phyloP scores from a whole-genome alignment of 1,140 invertebrate species.

The Atta texana region DNA sequence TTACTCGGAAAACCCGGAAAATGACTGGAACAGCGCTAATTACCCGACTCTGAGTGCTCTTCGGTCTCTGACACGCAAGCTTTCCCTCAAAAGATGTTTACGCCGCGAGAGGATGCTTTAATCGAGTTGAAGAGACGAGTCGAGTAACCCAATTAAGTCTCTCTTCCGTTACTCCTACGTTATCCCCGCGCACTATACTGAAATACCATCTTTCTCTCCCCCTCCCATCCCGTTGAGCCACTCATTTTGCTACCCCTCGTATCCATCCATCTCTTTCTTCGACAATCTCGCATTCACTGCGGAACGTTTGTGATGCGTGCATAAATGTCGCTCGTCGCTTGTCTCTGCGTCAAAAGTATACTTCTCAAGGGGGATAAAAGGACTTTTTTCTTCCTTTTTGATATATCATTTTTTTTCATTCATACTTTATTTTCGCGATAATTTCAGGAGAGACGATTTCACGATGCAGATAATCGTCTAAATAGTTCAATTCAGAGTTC shows the following conservation, averaged over 20 bases:
- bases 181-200: slow-evolving; percentile 37
- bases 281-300: neutral
- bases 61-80: slow-evolving; percentile 75
- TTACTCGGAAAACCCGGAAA: slow-evolving; percentile 73
- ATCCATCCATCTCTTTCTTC: slow-evolving; percentile 14
- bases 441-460: slow-evolving; percentile 20
- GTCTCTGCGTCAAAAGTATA: slow-evolving; percentile 24
- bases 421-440: neutral
- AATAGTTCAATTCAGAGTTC: neutral
- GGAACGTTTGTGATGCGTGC: slow-evolving; percentile 46
- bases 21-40: slow-evolving; percentile 78
- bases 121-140: slow-evolving; percentile 82
- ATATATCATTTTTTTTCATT: neutral
- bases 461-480: neutral
- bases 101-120: slow-evolving; percentile 77
- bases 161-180: slow-evolving; percentile 73
- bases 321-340: slow-evolving; percentile 67
- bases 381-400: slow-evolving; percentile 6
- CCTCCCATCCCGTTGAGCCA: neutral
- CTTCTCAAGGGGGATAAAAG: slow-evolving; percentile 40
- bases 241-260: neutral
- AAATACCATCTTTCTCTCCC: slow-evolving; percentile 21
- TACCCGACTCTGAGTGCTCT: slow-evolving; percentile 76
- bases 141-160: slow-evolving; percentile 80
- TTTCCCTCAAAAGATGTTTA: slow-evolving; percentile 81